phyloP scores from a whole-genome alignment of 1,140 invertebrate genomes.

The Micrasema longulum region DNA sequence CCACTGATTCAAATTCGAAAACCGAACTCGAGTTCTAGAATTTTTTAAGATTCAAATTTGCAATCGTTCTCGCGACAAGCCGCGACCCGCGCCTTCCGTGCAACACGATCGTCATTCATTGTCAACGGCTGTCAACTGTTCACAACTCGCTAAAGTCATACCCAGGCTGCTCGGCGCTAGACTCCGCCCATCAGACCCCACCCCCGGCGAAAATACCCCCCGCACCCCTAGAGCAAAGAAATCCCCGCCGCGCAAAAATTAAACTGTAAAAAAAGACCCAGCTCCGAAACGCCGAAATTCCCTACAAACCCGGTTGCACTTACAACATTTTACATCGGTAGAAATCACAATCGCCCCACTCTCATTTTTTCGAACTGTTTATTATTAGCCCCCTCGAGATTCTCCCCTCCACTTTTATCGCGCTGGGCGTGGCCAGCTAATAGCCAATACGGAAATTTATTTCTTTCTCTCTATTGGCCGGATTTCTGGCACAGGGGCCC shows the following conservation, averaged over 20 bases:
- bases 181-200: constrained; percentile 57
- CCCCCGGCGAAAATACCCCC: constrained; percentile 28
- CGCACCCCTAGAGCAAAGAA: constrained; percentile 3
- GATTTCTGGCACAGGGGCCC: constrained; percentile 64
- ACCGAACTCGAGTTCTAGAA: neutral
- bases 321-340: constrained; percentile 55
- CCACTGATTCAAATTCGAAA: constrained; percentile 14
- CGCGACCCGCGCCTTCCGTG: constrained; percentile 61
- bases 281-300: neutral
- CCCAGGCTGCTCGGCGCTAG: constrained; percentile 56
- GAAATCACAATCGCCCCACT: neutral
- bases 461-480: constrained; percentile 70
- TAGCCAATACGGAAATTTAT: constrained; percentile 70
- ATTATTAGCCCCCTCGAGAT: constrained; percentile 42
- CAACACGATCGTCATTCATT: constrained; percentile 58
- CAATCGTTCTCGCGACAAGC: constrained; percentile 50
- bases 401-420: constrained; percentile 41
- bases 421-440: constrained; percentile 63
- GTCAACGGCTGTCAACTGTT: constrained; percentile 58
- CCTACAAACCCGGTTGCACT: neutral
- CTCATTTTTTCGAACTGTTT: constrained; percentile 36
- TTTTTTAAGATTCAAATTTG: constrained; percentile 35
- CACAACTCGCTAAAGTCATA: neutral
- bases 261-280: constrained; percentile 25
- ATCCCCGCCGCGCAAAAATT: constrained; percentile 54